Evolutionary conservation across 2,888 invertebrate genomes (phyloP).

Genomic region (Danaus chrysippus): DNA sequence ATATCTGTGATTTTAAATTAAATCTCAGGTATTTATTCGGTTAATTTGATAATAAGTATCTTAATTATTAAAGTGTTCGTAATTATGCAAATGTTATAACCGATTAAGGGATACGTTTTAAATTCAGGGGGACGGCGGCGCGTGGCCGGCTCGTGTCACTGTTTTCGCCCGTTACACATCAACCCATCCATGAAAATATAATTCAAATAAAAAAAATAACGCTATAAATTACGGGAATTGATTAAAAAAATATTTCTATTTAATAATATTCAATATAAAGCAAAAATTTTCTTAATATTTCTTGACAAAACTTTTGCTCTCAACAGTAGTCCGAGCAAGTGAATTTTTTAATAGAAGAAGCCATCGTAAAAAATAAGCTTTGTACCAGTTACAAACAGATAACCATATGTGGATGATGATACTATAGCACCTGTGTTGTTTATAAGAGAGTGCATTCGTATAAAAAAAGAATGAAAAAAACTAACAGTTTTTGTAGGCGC

Average conservation of each 20-base stretch:
- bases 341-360: constrained; percentile 47
- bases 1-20: too few relatives aligned
- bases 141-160: constrained; percentile 45
- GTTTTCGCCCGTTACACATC: constrained; percentile 24
- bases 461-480: constrained; percentile 74
- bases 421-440: constrained; percentile 77
- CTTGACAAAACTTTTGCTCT: neutral
- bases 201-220: neutral
- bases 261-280: constrained; percentile 13
- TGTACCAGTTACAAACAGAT: constrained; percentile 58
- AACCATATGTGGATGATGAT: constrained; percentile 76
- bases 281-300: neutral
- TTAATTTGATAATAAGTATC: too few relatives aligned
- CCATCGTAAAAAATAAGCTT: constrained; percentile 59
- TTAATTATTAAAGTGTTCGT: neutral
- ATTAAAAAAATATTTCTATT: constrained; percentile 9
- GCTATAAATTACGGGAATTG: constrained; percentile 13
- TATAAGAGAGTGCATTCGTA: constrained; percentile 74
- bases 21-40: too few relatives aligned
- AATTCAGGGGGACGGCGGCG: constrained; percentile 36
- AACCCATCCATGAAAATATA: constrained; percentile 9
- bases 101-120: neutral
- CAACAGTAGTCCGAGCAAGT: constrained; percentile 9
- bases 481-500: constrained; percentile 74
- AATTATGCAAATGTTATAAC: neutral